Percentiles rank a stretch among this genome's conserved stretches.
These are phyloP conservation scores for Schizaphis graminum DNA, from an alignment of 2,888 invertebrate species.

Conservation along the genomic window DNA sequence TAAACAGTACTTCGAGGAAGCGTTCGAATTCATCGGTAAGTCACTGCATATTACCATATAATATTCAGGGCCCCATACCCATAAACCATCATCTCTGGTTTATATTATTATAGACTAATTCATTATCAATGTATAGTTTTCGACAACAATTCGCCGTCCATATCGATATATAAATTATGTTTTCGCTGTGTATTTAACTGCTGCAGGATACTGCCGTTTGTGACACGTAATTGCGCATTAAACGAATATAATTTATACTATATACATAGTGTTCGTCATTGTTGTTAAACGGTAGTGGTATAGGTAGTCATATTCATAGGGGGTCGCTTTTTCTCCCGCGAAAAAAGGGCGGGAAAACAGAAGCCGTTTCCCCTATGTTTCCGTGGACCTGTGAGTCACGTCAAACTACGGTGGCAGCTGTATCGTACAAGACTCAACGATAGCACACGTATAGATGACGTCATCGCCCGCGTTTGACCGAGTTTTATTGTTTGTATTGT, in stretches of 20 bases:
- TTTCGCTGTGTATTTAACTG: not conserved
- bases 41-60: not conserved
- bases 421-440: not conserved
- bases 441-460: conserved; percentile 43
- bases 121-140: not conserved
- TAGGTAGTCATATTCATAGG: not conserved
- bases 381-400: conserved; percentile 31
- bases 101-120: not conserved
- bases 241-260: not conserved
- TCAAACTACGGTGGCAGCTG: conserved; percentile 33
- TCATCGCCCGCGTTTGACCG: conserved; percentile 62
- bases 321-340: not conserved
- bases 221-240: not conserved
- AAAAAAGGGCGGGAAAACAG: conserved; percentile 57
- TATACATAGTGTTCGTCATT: not conserved
- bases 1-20: conserved; percentile 89
- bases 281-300: not conserved
- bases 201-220: not conserved
- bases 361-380: conserved; percentile 20
- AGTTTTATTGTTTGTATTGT: conserved; percentile 64
- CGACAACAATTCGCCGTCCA: not conserved
- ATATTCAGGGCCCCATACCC: not conserved
- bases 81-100: not conserved
- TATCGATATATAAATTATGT: not conserved
- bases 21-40: conserved; percentile 89